A percentile compares a stretch with the other conserved stretches of the same genome.
Conservation (phyloP, 2,113 vertebrate genomes). For the Corvus moneduloides region DNA sequence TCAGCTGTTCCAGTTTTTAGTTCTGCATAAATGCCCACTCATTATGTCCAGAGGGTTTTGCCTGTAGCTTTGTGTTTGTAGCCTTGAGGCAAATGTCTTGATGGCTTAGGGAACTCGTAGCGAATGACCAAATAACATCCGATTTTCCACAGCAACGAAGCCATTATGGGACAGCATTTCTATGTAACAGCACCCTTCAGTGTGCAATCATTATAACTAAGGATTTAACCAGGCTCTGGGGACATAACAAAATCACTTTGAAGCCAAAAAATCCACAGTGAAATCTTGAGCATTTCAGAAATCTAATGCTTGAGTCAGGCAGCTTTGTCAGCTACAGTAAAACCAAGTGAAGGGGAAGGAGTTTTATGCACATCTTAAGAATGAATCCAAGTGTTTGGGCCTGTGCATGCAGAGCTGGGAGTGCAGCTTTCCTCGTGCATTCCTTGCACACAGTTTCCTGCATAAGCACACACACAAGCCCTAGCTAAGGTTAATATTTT, state of each 20-base stretch:
- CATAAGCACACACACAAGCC: background rate
- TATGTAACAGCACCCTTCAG: constrained; percentile 74
- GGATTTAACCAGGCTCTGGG: constrained; percentile 63
- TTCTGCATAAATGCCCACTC: constrained; percentile 79
- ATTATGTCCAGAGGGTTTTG: constrained; percentile 76
- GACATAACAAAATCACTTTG: constrained; percentile 68
- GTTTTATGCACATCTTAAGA: constrained; percentile 4
- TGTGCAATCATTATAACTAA: constrained; percentile 71
- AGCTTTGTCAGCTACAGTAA: constrained; percentile 49
- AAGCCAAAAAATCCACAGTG: constrained; percentile 53
- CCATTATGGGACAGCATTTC: constrained; percentile 76
- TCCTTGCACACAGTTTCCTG: background rate
- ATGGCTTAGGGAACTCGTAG: constrained; percentile 71
- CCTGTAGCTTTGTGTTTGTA: constrained; percentile 76
- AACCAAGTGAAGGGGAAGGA: background rate
- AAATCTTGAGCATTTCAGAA: constrained; percentile 63
- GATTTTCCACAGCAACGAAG: constrained; percentile 77
- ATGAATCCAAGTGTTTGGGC: background rate
- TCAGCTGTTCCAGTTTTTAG: constrained; percentile 79
- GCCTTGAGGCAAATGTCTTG: constrained; percentile 79
- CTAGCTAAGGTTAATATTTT: background rate
- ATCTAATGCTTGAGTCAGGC: constrained; percentile 48
- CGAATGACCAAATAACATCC: constrained; percentile 73
- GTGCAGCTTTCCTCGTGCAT: background rate
- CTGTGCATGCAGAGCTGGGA: background rate